A percentile compares a stretch with the other conserved stretches of the same genome.
Evolutionary conservation across 2,888 invertebrate species (phyloP).

Genomic region (Bursaphelenchus okinawaensis): DNA sequence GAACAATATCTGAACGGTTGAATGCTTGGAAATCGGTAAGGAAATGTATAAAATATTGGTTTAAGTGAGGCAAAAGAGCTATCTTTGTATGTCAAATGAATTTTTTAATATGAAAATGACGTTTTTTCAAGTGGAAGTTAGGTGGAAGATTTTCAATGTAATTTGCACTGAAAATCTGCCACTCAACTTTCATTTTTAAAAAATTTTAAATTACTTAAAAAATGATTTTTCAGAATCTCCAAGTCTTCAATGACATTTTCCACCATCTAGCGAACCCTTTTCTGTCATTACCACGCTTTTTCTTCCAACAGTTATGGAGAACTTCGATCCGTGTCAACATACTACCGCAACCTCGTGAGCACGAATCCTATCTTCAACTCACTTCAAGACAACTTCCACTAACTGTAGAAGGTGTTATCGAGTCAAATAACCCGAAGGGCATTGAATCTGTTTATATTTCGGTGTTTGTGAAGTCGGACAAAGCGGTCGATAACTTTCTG

Average conservation of each 20-base stretch:
- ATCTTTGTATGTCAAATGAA: too few species aligned
- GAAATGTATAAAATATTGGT: too few species aligned
- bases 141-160: too few species aligned
- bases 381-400: conserved; percentile 22
- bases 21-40: conserved; percentile 2
- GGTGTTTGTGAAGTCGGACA: conserved; percentile 8
- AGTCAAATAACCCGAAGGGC: conserved; percentile 25
- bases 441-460: conserved; percentile 24
- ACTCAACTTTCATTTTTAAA: too few species aligned
- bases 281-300: conserved; percentile 24
- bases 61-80: too few species aligned
- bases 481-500: neutral
- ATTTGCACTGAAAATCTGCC: too few species aligned
- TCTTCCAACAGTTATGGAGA: conserved; percentile 27
- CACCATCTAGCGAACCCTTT: conserved; percentile 14
- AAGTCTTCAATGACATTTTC: conserved; percentile 16
- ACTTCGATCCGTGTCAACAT: conserved; percentile 27
- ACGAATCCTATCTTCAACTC: conserved; percentile 20
- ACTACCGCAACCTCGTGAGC: conserved; percentile 26
- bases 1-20: neutral
- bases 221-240: conserved; percentile 16
- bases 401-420: conserved; percentile 26
- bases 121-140: too few species aligned
- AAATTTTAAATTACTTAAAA: too few species aligned
- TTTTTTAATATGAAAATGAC: too few species aligned